These are phyloP conservation scores for Psilopsiagon aymara DNA, from an alignment of 2,113 vertebrate species.

Conservation along the genomic window DNA sequence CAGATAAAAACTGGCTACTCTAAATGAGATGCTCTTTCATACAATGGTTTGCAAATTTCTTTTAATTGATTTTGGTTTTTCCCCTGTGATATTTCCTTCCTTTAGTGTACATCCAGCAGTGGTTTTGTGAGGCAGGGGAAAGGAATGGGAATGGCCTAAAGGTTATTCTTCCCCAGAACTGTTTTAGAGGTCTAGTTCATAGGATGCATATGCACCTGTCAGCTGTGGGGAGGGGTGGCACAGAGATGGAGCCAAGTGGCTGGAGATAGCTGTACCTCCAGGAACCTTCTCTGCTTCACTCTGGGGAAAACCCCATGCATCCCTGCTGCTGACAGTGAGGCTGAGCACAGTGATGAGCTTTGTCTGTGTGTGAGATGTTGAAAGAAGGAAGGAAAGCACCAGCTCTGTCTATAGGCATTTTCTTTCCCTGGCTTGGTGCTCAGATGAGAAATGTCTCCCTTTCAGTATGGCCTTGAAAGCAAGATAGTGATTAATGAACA, in stretches of 20 bases:
- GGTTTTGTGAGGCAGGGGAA: background rate
- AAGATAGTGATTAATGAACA: background rate
- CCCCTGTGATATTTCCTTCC: background rate
- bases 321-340: background rate
- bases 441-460: background rate
- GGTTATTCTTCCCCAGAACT: background rate
- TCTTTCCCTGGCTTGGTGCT: background rate
- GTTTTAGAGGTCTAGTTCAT: background rate
- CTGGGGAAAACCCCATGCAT: accelerated
- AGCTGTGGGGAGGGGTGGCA: background rate
- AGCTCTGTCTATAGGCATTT: background rate
- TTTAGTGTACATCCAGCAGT: background rate
- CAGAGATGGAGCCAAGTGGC: background rate
- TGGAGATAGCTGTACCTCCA: accelerated
- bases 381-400: background rate
- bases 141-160: background rate
- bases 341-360: accelerated
- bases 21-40: slow-evolving; percentile 12
- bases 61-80: background rate
- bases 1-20: background rate
- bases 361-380: background rate
- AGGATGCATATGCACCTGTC: accelerated
- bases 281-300: background rate
- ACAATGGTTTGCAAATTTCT: slow-evolving; percentile 7
- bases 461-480: background rate